A percentile compares a stretch with the other conserved stretches of the same genome.
phyloP scores from a whole-genome alignment of 2,888 invertebrate genomes.

The Carcina quercana region DNA sequence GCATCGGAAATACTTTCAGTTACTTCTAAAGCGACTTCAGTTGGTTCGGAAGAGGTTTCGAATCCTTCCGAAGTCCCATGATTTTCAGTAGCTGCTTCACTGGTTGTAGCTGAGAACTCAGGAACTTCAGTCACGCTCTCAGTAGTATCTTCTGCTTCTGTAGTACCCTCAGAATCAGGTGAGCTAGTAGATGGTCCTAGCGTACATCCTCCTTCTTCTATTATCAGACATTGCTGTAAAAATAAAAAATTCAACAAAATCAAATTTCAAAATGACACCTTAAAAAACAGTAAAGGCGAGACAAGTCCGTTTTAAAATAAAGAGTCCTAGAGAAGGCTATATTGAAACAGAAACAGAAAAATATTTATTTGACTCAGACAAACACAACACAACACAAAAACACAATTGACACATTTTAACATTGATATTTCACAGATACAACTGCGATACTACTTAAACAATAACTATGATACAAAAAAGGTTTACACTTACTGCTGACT shows the following conservation, averaged over 20 bases:
- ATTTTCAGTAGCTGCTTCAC: background rate
- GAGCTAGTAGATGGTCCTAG: background rate
- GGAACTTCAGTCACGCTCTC: background rate
- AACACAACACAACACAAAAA: background rate
- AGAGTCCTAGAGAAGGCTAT: background rate
- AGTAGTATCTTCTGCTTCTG: background rate
- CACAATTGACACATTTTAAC: background rate
- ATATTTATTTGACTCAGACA: background rate
- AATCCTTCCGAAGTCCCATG: background rate
- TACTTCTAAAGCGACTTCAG: background rate
- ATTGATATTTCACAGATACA: no score
- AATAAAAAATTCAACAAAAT: background rate
- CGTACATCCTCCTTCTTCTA: conserved; percentile 22
- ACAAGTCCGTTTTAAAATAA: background rate
- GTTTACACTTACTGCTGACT: conserved; percentile 15
- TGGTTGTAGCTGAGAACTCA: background rate
- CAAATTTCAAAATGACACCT: background rate
- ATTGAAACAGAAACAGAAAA: no score
- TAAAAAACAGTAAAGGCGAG: background rate
- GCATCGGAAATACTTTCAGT: background rate
- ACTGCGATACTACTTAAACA: background rate
- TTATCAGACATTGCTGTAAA: conserved; percentile 18
- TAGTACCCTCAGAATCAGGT: background rate
- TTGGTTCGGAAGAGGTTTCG: background rate
- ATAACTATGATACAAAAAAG: background rate